These are phyloP conservation scores for Tachuris rubrigastra DNA, from an alignment of 2,113 vertebrate species.

Conservation along the genomic window DNA sequence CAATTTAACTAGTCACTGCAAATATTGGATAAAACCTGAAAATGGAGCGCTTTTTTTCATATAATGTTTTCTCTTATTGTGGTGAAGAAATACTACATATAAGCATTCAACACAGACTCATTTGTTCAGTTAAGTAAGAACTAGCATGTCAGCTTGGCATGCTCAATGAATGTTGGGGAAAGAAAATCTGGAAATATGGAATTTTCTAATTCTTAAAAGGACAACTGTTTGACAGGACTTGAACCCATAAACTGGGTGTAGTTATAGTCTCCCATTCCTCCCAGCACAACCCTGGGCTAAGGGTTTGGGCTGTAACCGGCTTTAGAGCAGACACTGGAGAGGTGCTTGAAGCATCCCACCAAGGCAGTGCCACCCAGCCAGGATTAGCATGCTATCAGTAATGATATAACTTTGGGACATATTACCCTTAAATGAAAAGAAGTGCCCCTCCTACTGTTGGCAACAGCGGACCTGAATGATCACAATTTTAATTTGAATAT, in stretches of 20 bases:
- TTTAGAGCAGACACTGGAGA: neutral
- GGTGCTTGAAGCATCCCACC: neutral
- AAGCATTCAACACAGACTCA: neutral
- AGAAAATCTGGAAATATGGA: neutral
- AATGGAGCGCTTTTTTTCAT: neutral
- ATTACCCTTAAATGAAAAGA: neutral
- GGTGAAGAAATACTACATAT: neutral
- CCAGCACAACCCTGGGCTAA: neutral
- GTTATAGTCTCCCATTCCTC: neutral
- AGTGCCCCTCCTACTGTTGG: neutral
- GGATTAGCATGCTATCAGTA: neutral
- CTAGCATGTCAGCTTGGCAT: neutral
- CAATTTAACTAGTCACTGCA: neutral
- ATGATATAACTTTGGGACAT: neutral
- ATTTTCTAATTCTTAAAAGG: neutral
- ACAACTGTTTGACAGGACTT: neutral
- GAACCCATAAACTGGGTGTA: neutral
- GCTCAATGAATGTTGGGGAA: neutral
- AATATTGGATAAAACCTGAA: neutral
- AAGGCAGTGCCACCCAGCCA: neutral
- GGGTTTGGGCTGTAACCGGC: neutral
- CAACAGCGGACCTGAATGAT: neutral
- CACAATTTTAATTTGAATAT: conserved; percentile 23
- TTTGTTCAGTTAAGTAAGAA: neutral
- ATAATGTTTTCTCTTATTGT: neutral